Percentiles rank a stretch among this genome's conserved stretches.
These are phyloP conservation scores for Colinus virginianus DNA, from an alignment of 2,113 vertebrate species.

Conservation along the genomic window DNA sequence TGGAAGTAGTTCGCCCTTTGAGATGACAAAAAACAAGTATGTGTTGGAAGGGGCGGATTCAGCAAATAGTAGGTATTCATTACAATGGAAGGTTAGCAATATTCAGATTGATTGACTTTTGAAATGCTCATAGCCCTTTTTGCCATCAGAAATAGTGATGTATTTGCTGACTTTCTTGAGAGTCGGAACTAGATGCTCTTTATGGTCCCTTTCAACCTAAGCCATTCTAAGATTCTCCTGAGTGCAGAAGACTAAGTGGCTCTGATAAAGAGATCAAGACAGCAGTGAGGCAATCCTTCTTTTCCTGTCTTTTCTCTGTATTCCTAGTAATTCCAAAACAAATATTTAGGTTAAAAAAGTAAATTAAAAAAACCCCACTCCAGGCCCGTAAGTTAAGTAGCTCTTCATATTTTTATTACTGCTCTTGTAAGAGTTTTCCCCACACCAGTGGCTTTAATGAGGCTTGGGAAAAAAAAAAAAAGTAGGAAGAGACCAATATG, in stretches of 20 bases:
- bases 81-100: not conserved
- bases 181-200: not conserved
- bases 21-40: not conserved
- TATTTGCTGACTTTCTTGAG: not conserved
- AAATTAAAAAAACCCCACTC: not conserved
- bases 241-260: not conserved
- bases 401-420: constrained; percentile 44
- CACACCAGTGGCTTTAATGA: constrained; percentile 48
- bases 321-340: constrained; percentile 52
- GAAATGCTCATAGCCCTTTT: not conserved
- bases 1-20: not conserved
- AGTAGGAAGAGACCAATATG: not conserved
- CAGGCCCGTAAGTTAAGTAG: not conserved
- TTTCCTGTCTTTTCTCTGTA: not conserved
- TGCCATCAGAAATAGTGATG: not conserved
- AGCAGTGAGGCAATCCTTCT: constrained; percentile 51
- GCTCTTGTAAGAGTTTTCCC: not conserved
- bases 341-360: constrained; percentile 62
- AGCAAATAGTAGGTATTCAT: not conserved
- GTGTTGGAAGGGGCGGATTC: not conserved
- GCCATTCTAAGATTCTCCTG: not conserved
- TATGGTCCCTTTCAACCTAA: not conserved
- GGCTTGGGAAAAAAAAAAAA: constrained; percentile 6
- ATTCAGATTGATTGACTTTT: not conserved
- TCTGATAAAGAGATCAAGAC: constrained; percentile 57